Evolutionary conservation across 2,113 vertebrate species (phyloP).

Genomic region (Esox niger): DNA sequence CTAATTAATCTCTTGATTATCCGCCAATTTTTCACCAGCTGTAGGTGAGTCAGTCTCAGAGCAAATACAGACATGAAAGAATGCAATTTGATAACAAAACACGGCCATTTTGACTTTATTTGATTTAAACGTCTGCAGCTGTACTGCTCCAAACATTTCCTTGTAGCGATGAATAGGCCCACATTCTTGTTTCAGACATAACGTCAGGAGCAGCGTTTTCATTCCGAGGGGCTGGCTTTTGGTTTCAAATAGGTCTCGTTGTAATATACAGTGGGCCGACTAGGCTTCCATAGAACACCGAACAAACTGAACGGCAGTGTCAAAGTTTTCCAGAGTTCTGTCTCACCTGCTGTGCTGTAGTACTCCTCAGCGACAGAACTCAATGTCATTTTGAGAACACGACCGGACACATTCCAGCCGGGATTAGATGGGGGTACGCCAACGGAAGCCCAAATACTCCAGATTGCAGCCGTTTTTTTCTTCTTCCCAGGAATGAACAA

Average conservation of each 20-base stretch:
- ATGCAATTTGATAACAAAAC: slow-evolving; percentile 16
- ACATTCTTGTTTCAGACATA: slow-evolving; percentile 2
- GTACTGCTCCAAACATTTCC: slow-evolving; percentile 20
- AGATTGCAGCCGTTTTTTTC: slow-evolving; percentile 17
- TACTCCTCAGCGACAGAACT: slow-evolving; percentile 46
- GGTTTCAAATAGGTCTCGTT: slow-evolving; percentile 11
- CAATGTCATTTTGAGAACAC: slow-evolving; percentile 18
- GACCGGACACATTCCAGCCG: slow-evolving; percentile 68
- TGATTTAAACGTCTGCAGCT: slow-evolving; percentile 32
- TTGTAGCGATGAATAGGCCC: slow-evolving; percentile 7
- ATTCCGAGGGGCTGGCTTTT: slow-evolving; percentile 5
- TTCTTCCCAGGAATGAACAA: neutral
- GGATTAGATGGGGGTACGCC: slow-evolving; percentile 56
- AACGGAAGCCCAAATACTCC: slow-evolving; percentile 58
- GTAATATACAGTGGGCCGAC: slow-evolving; percentile 20
- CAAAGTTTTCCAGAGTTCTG: slow-evolving; percentile 35
- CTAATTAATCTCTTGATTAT: slow-evolving; percentile 24
- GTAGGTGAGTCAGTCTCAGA: slow-evolving; percentile 13
- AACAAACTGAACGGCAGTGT: slow-evolving; percentile 22
- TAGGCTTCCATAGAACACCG: slow-evolving; percentile 33
- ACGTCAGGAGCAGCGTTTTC: neutral
- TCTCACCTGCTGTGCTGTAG: slow-evolving; percentile 68
- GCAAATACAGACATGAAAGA: slow-evolving; percentile 10
- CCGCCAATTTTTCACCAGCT: slow-evolving; percentile 5
- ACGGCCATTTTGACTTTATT: slow-evolving; percentile 12